A percentile compares a stretch with the other conserved stretches of the same genome.
Evolutionary conservation across 2,797 vertebrate species (phyloP).

Genomic region (Thripadectes ignobilis): DNA sequence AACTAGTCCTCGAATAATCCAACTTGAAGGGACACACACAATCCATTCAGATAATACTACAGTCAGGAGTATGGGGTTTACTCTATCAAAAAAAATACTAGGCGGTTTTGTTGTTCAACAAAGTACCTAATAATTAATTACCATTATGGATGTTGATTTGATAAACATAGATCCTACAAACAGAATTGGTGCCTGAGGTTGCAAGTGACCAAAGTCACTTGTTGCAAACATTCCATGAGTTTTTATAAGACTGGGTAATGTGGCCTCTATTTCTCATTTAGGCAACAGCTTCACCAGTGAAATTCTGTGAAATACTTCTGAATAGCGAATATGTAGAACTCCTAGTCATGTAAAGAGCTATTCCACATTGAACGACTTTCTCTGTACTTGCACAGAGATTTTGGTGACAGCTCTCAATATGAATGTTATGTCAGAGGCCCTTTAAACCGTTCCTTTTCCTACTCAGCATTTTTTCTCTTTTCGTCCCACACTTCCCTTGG

Average conservation of each 20-base stretch:
- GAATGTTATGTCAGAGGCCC: neutral
- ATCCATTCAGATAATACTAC: neutral
- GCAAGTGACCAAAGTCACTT: neutral
- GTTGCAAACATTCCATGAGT: neutral
- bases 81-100: neutral
- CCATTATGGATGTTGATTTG: accelerated
- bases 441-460: constrained; percentile 10
- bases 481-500: constrained; percentile 10
- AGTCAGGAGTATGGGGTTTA: neutral
- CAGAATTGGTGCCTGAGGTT: accelerated
- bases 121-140: neutral
- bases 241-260: neutral
- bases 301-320: neutral
- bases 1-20: neutral
- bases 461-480: constrained; percentile 56
- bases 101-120: accelerated
- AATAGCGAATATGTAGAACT: neutral
- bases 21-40: neutral
- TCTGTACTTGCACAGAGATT: neutral
- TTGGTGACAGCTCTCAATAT: neutral
- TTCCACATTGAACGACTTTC: neutral
- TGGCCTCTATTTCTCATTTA: neutral
- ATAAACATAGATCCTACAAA: neutral
- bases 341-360: neutral
- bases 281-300: neutral